Base-by-base conservation (phyloP, 35 echinoderm and acorn worm species). In the Apostichopus californicus region DNA sequence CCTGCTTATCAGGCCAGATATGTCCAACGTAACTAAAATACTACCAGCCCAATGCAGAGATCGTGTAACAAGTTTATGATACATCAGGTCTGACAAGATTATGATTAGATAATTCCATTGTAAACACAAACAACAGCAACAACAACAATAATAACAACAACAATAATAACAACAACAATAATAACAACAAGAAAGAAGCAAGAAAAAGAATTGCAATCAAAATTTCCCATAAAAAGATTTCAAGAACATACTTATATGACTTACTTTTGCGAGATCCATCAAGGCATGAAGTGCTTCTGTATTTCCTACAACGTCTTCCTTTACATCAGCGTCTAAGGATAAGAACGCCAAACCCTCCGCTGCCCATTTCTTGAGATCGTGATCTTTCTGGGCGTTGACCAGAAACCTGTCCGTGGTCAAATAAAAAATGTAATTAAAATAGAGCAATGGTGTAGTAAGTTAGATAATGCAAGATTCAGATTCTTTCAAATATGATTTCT, bases 301-400 rank as follows among this genome's bases (percentile, higher is more conserved):
- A 55, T 98, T 95, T 7, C 91, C 73, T 34, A 93, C 84, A 8
- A 98, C 71, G 3, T 93, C 87, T 80, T 98, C 97, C 77, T 98
- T 98, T 1, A 98, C 97, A 89, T 98, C 97, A 55, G 94, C 97
- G 80, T 98, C 97, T 8, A 98, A 57, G 10, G 97, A 96, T 17
- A 98, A 82, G 83, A 94, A 98, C 1, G 97, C 93, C 71, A 98
- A 23, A 15, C 93, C 97, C 72, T 98, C 97, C 34, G 97, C 97
- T 77, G 97, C 95, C 97, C 97, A 98, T 87, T 96, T 98, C 86
- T 90, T 94, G 3, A 98, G 60, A 60, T 98, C 97, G 81, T 94
- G 94, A 78, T 94, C 95, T 66, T 96, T 94, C 90, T 93, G 83
- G 14, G 95, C 87, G 81, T 94, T 98, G 17, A 96, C 79, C 61